A percentile compares a stretch with the other conserved stretches of the same genome.
Conservation (phyloP, 2,888 invertebrate species). For the Lasioglossum lativentre region DNA sequence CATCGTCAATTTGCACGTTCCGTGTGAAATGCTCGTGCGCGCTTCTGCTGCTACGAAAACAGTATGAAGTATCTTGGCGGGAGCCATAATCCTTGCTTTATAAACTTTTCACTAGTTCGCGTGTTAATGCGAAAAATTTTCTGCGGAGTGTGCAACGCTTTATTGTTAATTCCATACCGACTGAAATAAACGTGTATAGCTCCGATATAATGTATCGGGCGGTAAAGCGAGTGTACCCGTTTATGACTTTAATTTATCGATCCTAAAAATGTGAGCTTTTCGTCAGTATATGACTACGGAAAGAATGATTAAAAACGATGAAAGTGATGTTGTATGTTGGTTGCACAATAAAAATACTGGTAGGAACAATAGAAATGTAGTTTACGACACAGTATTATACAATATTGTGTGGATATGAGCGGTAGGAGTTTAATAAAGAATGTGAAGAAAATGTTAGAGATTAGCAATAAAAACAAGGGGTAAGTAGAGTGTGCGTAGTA, state of each 20-base stretch:
- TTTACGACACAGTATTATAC: too few species aligned
- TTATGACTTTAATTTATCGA: background rate
- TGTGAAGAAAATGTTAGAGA: too few species aligned
- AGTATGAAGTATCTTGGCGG: background rate
- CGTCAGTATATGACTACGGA: background rate
- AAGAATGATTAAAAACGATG: background rate
- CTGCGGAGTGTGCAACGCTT: background rate
- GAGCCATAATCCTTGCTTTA: background rate
- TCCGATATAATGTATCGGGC: background rate
- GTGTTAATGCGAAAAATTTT: background rate
- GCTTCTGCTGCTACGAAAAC: background rate
- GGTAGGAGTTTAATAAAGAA: too few species aligned
- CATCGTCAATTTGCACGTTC: conserved; percentile 11
- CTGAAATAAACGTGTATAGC: background rate
- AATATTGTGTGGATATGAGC: too few species aligned
- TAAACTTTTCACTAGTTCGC: background rate
- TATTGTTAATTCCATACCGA: background rate
- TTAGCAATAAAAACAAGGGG: too few species aligned
- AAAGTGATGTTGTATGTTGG: background rate
- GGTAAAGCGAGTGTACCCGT: background rate
- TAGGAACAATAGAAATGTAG: background rate
- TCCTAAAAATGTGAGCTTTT: background rate
- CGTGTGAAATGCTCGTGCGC: background rate
- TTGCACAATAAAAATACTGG: background rate
- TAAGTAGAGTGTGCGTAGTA: too few species aligned